A percentile compares a stretch with the other conserved stretches of the same genome.
phyloP scores from a whole-genome alignment of 2,888 invertebrate species.

The Epinotia bilunana region DNA sequence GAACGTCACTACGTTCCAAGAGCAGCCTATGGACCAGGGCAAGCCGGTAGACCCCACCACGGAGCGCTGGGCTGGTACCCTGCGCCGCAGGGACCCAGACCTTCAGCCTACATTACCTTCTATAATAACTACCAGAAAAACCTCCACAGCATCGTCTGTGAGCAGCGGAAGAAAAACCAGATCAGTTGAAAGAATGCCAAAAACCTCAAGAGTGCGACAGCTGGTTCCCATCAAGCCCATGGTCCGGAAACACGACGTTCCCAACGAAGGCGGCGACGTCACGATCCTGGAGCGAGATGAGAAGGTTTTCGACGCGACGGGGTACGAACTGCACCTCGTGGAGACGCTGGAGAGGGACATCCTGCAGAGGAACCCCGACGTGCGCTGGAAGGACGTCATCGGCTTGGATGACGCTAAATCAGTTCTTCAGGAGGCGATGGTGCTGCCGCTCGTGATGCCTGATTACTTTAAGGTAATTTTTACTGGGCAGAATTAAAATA shows the following conservation, averaged over 20 bases:
- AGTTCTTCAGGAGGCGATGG: slow-evolving; percentile 93
- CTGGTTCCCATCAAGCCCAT: slow-evolving; percentile 72
- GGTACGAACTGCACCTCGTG: slow-evolving; percentile 90
- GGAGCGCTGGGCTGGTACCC: slow-evolving; percentile 88
- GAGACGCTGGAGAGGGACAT: slow-evolving; percentile 94
- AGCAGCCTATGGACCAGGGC: slow-evolving; percentile 60
- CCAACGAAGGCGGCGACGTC: slow-evolving; percentile 70
- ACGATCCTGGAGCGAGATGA: slow-evolving; percentile 73
- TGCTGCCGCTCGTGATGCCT: slow-evolving; percentile 93
- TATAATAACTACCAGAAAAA: slow-evolving; percentile 77
- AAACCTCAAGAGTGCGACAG: slow-evolving; percentile 60
- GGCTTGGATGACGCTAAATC: slow-evolving; percentile 90
- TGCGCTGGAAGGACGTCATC: slow-evolving; percentile 92
- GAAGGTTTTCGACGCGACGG: slow-evolving; percentile 86
- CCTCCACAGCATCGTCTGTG: slow-evolving; percentile 80
- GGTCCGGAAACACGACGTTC: slow-evolving; percentile 65
- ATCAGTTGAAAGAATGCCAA: slow-evolving; percentile 76
- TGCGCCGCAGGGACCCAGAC: slow-evolving; percentile 87
- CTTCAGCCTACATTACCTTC: slow-evolving; percentile 87
- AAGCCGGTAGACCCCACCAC: slow-evolving; percentile 78
- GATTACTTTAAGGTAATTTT: slow-evolving; percentile 90
- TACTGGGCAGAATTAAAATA: background rate
- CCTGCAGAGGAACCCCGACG: slow-evolving; percentile 90
- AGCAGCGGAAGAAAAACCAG: slow-evolving; percentile 73
- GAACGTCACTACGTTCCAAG: slow-evolving; percentile 62